Evolutionary conservation across 2,113 vertebrate genomes (phyloP).

Genomic region (Glareola pratincola): DNA sequence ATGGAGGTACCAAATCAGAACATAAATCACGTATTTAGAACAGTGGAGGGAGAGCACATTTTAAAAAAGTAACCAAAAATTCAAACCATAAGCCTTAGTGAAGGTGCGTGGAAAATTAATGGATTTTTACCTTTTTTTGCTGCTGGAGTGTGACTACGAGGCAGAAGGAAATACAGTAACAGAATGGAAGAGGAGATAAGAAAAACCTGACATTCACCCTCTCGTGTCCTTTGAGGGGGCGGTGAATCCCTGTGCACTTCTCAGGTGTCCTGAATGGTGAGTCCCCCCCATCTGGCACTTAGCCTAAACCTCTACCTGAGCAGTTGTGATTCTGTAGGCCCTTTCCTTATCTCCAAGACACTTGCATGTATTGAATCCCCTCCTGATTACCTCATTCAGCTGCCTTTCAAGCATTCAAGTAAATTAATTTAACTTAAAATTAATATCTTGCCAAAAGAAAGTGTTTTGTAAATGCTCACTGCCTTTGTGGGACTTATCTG

Average conservation of each 20-base stretch:
- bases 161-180: not conserved
- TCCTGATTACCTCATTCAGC: not conserved
- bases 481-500: not conserved
- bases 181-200: not conserved
- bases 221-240: not conserved
- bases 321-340: not conserved
- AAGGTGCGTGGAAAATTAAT: not conserved
- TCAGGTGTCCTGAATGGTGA: not conserved
- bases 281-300: not conserved
- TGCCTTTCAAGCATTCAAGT: not conserved
- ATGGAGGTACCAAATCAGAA: not conserved
- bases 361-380: not conserved
- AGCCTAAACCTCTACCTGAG: not conserved
- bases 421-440: slow-evolving; percentile 19
- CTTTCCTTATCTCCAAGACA: not conserved
- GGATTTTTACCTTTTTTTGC: not conserved
- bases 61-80: not conserved
- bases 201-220: not conserved
- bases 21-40: not conserved
- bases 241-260: not conserved
- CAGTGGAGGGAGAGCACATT: not conserved
- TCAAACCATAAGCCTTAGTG: not conserved
- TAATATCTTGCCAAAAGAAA: not conserved
- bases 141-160: too few relatives aligned
- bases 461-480: not conserved